Conservation (phyloP, 2,797 vertebrate species). For the Labroides dimidiatus region DNA sequence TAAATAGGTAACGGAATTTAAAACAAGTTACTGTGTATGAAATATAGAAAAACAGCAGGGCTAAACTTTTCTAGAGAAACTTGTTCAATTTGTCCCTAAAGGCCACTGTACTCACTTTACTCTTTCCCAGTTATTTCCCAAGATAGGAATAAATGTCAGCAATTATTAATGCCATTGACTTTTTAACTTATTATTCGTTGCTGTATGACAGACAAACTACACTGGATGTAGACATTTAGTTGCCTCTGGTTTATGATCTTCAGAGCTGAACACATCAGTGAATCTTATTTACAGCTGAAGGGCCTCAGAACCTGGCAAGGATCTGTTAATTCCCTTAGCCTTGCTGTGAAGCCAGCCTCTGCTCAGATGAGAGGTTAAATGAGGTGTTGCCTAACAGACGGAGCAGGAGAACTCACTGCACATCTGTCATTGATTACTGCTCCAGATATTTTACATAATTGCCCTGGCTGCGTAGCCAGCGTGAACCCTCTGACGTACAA, state of each 20-base stretch:
- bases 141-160: conserved; percentile 3
- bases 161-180: conserved; percentile 27
- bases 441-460: conserved; percentile 62
- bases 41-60: too few species aligned
- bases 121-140: not conserved
- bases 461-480: conserved; percentile 24
- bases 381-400: conserved; percentile 59
- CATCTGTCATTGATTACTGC: conserved; percentile 75
- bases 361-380: conserved; percentile 56
- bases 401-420: conserved; percentile 41
- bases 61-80: too few species aligned
- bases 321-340: conserved; percentile 60
- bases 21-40: too few species aligned
- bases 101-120: not conserved
- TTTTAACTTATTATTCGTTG: conserved; percentile 24
- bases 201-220: conserved; percentile 21
- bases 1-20: too few species aligned
- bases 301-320: conserved; percentile 46
- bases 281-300: conserved; percentile 49
- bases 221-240: conserved; percentile 17
- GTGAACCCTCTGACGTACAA: conserved; percentile 38
- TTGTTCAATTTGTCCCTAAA: too few species aligned
- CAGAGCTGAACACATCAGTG: conserved; percentile 30
- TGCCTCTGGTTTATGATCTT: conserved; percentile 36
- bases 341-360: conserved; percentile 52